Evolutionary conservation across 2,113 vertebrate species (phyloP).

Genomic region (Cygnus atratus): DNA sequence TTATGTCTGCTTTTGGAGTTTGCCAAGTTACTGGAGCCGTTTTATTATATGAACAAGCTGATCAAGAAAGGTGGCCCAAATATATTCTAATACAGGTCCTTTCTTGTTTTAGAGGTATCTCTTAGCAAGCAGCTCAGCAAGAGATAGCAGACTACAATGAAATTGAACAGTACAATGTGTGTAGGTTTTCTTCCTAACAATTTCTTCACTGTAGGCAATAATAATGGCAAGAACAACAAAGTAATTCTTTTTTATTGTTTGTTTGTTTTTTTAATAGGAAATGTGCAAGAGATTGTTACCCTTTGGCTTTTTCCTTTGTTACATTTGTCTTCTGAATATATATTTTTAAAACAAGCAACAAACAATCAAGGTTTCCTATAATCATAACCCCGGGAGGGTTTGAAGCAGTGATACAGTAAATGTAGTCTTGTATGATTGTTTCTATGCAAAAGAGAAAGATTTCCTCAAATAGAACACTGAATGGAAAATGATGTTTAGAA

Average conservation of each 20-base stretch:
- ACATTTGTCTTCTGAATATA: background rate
- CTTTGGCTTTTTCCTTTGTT: background rate
- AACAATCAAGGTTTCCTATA: background rate
- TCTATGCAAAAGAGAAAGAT: background rate
- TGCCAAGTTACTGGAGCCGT: background rate
- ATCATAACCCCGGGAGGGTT: background rate
- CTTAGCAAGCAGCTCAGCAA: background rate
- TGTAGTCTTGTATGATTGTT: background rate
- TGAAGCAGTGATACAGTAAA: background rate
- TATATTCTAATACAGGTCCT: background rate
- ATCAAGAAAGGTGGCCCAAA: background rate
- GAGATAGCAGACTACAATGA: background rate
- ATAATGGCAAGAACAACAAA: background rate
- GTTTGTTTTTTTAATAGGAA: background rate
- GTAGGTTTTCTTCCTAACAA: background rate
- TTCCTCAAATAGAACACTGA: background rate
- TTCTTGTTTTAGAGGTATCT: background rate
- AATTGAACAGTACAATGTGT: background rate
- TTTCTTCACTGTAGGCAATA: background rate
- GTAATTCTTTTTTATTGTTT: background rate
- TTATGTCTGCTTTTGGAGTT: background rate
- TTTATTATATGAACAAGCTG: background rate
- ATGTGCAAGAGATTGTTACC: background rate
- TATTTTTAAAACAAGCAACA: background rate
- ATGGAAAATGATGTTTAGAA: background rate